These are phyloP conservation scores for Papio anubis DNA, from an alignment of 2,113 vertebrate species.

Conservation along the genomic window DNA sequence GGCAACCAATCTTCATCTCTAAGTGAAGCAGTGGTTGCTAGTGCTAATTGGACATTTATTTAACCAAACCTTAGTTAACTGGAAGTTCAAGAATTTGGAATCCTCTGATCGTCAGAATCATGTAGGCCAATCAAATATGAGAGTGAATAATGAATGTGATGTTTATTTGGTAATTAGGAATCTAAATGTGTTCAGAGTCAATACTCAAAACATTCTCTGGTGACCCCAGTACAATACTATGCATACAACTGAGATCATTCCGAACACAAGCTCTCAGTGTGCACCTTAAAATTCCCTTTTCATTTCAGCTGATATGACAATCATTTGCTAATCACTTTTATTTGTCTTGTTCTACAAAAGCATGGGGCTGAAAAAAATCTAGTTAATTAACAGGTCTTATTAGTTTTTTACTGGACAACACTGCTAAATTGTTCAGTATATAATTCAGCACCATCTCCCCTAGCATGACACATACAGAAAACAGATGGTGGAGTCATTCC, in stretches of 20 bases:
- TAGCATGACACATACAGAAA: neutral
- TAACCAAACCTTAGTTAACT: neutral
- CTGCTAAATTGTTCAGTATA: neutral
- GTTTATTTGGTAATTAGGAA: neutral
- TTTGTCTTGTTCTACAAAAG: constrained; percentile 13
- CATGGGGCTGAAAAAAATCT: neutral
- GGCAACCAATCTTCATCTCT: neutral
- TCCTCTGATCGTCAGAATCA: neutral
- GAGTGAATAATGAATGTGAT: neutral
- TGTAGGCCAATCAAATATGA: neutral
- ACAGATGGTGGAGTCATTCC: neutral
- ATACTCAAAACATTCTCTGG: neutral
- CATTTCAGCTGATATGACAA: neutral
- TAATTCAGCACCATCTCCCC: neutral
- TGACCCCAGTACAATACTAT: neutral
- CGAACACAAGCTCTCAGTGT: neutral
- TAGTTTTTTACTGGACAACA: neutral
- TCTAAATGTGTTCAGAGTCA: neutral
- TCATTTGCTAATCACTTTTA: neutral
- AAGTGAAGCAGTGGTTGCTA: neutral
- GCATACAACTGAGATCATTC: neutral
- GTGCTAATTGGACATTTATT: neutral
- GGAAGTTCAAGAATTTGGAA: neutral
- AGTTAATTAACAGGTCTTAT: neutral
- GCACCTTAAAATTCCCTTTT: neutral